These are phyloP conservation scores for Zelostemma sp. DNA, from an alignment of 1,140 invertebrate genomes.

Conservation along the genomic window DNA sequence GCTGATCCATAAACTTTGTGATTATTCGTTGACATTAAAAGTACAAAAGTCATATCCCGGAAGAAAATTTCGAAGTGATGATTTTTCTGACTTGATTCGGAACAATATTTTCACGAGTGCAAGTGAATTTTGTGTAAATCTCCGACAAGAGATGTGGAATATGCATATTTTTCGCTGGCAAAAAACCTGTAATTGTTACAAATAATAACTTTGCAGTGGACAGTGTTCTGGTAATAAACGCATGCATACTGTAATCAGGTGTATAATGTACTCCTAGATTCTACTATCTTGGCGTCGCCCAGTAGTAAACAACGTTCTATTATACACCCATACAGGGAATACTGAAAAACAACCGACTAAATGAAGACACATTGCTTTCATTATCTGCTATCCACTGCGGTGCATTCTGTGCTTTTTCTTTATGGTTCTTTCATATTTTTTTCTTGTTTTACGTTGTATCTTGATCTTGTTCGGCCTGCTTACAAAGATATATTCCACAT, in stretches of 20 bases:
- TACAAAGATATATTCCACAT: not conserved
- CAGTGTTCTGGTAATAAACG: slow-evolving; percentile 45
- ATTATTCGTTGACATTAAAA: not conserved
- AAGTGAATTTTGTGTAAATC: not conserved
- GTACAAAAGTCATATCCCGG: not conserved
- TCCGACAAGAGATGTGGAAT: not conserved
- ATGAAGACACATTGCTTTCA: slow-evolving; percentile 50
- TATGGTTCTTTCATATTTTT: slow-evolving; percentile 25
- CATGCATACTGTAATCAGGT: slow-evolving; percentile 38
- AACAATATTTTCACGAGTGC: not conserved
- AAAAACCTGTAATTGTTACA: slow-evolving; percentile 36
- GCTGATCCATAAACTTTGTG: no score
- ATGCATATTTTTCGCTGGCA: not conserved
- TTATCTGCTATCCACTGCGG: slow-evolving; percentile 33
- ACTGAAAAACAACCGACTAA: slow-evolving; percentile 41
- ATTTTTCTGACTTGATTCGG: not conserved
- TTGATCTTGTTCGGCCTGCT: not conserved
- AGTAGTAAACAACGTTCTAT: slow-evolving; percentile 56
- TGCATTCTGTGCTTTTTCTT: slow-evolving; percentile 22
- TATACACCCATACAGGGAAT: slow-evolving; percentile 49
- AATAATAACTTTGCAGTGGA: slow-evolving; percentile 46
- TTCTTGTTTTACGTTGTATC: slow-evolving; percentile 28
- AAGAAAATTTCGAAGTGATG: not conserved
- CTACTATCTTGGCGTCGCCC: slow-evolving; percentile 43
- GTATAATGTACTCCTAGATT: slow-evolving; percentile 48